Conservation (phyloP, 2,113 vertebrate species). For the Seriola dumerili region DNA sequence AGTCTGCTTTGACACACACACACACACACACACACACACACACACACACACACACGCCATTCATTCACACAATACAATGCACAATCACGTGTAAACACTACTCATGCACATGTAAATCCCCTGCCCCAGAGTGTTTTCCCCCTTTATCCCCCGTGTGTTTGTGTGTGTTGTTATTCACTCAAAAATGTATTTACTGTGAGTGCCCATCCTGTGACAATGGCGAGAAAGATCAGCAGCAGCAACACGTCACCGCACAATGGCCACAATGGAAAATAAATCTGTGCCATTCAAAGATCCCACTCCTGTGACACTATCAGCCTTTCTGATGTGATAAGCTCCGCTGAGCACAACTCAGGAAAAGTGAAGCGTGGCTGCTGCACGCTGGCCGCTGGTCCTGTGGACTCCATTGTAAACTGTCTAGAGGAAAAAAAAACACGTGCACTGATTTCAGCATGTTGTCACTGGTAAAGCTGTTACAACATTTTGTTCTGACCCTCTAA, state of each 20-base stretch:
- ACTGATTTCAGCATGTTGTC: neutral
- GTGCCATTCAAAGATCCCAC: constrained; percentile 32
- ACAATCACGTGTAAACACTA: constrained; percentile 7
- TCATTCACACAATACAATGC: neutral
- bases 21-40: neutral
- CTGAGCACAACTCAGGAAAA: constrained; percentile 31
- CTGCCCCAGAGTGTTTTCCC: neutral
- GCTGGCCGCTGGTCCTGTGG: constrained; percentile 8
- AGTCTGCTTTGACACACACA: neutral
- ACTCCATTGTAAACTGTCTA: neutral
- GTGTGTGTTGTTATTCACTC: constrained; percentile 17
- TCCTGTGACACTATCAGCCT: constrained; percentile 24
- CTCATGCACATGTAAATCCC: neutral
- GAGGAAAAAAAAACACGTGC: constrained; percentile 11
- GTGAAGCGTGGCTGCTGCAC: neutral
- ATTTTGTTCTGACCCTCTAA: neutral
- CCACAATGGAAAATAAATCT: constrained; percentile 60
- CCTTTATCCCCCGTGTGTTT: constrained; percentile 5
- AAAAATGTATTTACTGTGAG: constrained; percentile 31
- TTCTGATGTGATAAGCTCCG: constrained; percentile 22
- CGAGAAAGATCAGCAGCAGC: constrained; percentile 22
- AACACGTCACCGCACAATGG: constrained; percentile 28
- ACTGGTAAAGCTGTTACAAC: neutral
- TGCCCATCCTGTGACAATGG: constrained; percentile 12
- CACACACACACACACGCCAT: neutral